phyloP scores from a whole-genome alignment of 2,888 invertebrate genomes.

The Macaria liturata region DNA sequence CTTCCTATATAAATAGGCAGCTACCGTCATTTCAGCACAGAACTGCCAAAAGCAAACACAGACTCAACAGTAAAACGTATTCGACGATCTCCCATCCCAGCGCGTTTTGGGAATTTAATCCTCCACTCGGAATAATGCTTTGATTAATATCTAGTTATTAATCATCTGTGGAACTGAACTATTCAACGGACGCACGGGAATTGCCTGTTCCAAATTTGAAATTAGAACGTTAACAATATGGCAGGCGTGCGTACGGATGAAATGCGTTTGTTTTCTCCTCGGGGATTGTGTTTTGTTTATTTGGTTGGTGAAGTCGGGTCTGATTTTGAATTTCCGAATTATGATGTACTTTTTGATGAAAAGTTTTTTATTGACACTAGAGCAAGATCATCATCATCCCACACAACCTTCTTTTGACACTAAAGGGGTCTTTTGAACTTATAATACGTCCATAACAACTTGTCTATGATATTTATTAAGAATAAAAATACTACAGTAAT shows the following conservation, averaged over 20 bases:
- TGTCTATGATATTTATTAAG: too few species aligned
- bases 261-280: constrained; percentile 44
- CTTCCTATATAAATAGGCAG: neutral
- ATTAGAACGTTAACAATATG: constrained; percentile 68
- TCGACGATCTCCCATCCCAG: constrained; percentile 19
- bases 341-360: too few species aligned
- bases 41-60: constrained; percentile 19
- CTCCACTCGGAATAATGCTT: constrained; percentile 58
- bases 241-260: constrained; percentile 46
- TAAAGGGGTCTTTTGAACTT: too few species aligned
- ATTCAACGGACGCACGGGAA: constrained; percentile 67
- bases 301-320: neutral
- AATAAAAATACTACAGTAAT: too few species aligned
- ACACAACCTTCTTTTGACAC: too few species aligned
- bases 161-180: constrained; percentile 68
- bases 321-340: constrained; percentile 4
- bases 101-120: constrained; percentile 34
- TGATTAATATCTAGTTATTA: constrained; percentile 72
- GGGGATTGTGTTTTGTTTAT: constrained; percentile 14
- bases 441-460: too few species aligned
- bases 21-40: constrained; percentile 10
- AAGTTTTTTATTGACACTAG: too few species aligned
- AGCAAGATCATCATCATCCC: too few species aligned
- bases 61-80: constrained; percentile 22
- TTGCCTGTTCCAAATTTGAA: constrained; percentile 64